Evolutionary conservation across 2,888 invertebrate species (phyloP), one percentile per base, ranked within the genome.

Genomic region (Agrilus cyanescens): DNA sequence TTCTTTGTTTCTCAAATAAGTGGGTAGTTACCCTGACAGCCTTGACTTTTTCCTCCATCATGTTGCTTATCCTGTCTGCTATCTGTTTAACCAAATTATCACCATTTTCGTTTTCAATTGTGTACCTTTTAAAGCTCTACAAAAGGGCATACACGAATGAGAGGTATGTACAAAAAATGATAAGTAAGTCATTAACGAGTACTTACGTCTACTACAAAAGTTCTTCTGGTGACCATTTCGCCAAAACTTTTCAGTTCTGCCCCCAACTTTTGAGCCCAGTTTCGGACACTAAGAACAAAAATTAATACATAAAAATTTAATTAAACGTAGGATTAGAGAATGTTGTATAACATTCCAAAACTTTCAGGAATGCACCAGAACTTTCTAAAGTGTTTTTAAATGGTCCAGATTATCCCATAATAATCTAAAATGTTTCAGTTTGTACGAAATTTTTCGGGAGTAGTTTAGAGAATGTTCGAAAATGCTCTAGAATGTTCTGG

Each of bases 11-110:
- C 6, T 20, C 20, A 13, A 12, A 14, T 13, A 30, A 8, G 31
- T 30, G n/a, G n/a, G 31, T 42, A 62, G 62, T 65, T 68, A 84
- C 83, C 70, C 80, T 78, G 25, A 93, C 86, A 8, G 91, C 89
- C 53, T 85, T 83, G 48, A 88, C 84, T 72, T 90, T 90, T 33
- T 84, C 76, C 50, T 85, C 84, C 81, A 90, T 85, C 85, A 91
- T 89, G 41, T 78, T 80, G 57, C 84, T 82, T 45, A 94, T 84
- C 55, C 88, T 85, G 51, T 82, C 80, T 8, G 85, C 81, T 71
- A 91, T 88, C 49, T 85, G 85, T 55, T 81, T 80, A 25, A 89
- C 82, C 59, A 93, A 70, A 57, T 79, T 76, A 53, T 76, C 75
- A 4, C 91, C 87, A 62, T 86, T 83, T 59, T 85, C 75, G 32